Evolutionary conservation across 2,113 vertebrate species (phyloP).

Genomic region (Scolopax mira): DNA sequence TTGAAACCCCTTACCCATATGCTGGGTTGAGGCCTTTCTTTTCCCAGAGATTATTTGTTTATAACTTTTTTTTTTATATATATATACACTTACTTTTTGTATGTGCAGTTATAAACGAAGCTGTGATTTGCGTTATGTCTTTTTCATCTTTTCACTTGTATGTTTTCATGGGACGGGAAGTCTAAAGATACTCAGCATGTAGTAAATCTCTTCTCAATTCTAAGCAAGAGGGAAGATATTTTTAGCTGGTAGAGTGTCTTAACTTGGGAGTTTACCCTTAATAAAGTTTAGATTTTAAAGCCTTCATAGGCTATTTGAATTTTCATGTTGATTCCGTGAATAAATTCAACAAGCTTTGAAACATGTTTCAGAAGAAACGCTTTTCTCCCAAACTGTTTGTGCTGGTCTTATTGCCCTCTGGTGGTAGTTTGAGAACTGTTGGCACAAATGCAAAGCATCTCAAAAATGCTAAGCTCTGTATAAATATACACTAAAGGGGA

Average conservation of each 20-base stretch:
- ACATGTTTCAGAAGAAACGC: accelerated
- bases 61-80: background rate
- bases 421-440: background rate
- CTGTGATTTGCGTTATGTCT: background rate
- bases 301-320: background rate
- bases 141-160: background rate
- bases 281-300: background rate
- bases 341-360: background rate
- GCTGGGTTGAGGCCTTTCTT: background rate
- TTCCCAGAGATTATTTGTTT: background rate
- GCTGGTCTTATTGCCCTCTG: background rate
- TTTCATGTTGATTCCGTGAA: background rate
- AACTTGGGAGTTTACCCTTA: background rate
- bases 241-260: background rate
- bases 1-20: background rate
- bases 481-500: background rate
- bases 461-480: conserved; percentile 25
- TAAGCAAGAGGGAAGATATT: background rate
- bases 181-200: background rate
- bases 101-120: background rate
- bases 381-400: background rate
- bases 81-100: background rate
- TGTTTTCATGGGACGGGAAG: background rate
- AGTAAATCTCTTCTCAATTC: background rate
- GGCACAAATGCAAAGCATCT: background rate